A percentile compares a stretch with the other conserved stretches of the same genome.
These are phyloP conservation scores for Rutilus rutilus DNA, from an alignment of 2,113 vertebrate genomes.

Conservation along the genomic window DNA sequence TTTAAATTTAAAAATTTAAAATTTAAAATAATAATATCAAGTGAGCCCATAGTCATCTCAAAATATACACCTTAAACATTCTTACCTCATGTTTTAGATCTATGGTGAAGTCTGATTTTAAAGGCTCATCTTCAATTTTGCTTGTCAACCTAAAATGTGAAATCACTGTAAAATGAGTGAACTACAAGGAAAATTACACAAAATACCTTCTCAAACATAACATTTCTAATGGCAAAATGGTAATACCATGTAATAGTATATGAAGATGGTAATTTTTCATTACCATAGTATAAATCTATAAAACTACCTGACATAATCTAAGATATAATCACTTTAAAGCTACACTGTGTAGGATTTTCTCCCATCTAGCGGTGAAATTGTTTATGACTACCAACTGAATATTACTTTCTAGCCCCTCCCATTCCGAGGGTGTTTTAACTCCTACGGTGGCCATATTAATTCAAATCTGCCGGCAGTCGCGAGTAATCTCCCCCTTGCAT, in stretches of 20 bases:
- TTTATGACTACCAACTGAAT: no score
- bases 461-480: no score
- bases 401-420: no score
- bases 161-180: constrained; percentile 21
- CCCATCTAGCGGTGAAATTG: no score
- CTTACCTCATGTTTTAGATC: constrained; percentile 97
- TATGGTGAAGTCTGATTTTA: constrained; percentile 96
- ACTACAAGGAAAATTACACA: background rate
- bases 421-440: no score
- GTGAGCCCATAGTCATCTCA: background rate
- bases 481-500: no score
- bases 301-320: background rate
- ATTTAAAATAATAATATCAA: background rate
- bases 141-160: constrained; percentile 82
- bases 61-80: background rate
- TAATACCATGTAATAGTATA: background rate
- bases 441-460: no score
- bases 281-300: background rate
- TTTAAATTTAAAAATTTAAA: no score
- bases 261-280: background rate
- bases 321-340: background rate
- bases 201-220: background rate
- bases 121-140: constrained; percentile 85
- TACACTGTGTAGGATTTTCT: no score
- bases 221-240: background rate